phyloP scores from a whole-genome alignment of 1,140 invertebrate species.

The Drosophila parvula region DNA sequence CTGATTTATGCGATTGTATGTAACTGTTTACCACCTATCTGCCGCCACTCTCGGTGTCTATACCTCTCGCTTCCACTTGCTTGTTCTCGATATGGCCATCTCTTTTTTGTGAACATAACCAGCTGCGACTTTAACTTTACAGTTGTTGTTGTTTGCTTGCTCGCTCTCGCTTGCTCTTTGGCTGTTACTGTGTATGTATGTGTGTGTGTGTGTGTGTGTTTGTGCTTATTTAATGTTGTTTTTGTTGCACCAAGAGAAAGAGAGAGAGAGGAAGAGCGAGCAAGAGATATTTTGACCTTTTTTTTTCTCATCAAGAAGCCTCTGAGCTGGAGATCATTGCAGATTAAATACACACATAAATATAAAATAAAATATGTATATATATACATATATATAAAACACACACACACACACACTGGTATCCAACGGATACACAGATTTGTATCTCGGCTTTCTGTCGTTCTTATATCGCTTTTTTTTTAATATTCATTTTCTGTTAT shows the following conservation, averaged over 20 bases:
- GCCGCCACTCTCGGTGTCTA: conserved; percentile 18
- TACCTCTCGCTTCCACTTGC: conserved; percentile 23
- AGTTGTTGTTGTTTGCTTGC: conserved; percentile 41
- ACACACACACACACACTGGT: conserved; percentile 1
- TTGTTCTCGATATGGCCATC: conserved; percentile 14
- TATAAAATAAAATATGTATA: background rate
- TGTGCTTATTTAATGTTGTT: conserved; percentile 35
- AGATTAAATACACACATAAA: conserved; percentile 51
- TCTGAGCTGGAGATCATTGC: conserved; percentile 71
- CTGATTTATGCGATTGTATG: conserved; percentile 46
- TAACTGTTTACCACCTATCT: conserved; percentile 45
- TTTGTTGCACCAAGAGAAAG: conserved; percentile 14
- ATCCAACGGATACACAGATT: conserved; percentile 45
- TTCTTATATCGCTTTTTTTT: conserved; percentile 30
- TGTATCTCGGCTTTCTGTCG: conserved; percentile 39
- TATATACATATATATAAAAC: conserved; percentile 1
- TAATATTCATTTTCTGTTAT: conserved; percentile 46
- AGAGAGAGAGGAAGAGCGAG: conserved; percentile 1
- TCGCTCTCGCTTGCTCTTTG: conserved; percentile 29
- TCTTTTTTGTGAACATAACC: conserved; percentile 46
- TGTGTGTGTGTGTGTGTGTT: conserved; percentile 18
- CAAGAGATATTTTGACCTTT: conserved; percentile 70
- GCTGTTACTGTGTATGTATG: conserved; percentile 17
- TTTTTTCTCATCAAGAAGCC: conserved; percentile 70
- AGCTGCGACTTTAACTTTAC: conserved; percentile 67